A percentile compares a stretch with the other conserved stretches of the same genome.
phyloP scores from a whole-genome alignment of 2,888 invertebrate species.

The Beris morrisii region DNA sequence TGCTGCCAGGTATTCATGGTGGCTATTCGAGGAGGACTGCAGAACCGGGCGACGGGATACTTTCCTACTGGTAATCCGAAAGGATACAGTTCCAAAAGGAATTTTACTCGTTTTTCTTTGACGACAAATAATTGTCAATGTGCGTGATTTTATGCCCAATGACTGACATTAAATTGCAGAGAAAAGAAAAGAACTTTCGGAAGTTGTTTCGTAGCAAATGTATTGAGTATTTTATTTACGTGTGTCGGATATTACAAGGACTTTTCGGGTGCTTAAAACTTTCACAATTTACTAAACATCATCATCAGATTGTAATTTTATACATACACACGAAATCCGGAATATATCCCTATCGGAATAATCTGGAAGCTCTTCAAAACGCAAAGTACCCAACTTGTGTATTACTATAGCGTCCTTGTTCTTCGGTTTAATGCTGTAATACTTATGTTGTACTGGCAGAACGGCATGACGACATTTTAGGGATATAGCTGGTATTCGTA shows the following conservation, averaged over 20 bases:
- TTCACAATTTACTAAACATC: constrained; percentile 24
- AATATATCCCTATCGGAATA: neutral
- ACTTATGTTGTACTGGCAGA: too few species aligned
- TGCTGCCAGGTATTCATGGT: neutral
- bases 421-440: constrained; percentile 6
- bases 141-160: constrained; percentile 19
- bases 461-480: too few species aligned
- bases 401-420: neutral
- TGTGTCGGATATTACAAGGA: constrained; percentile 10
- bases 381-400: constrained; percentile 10
- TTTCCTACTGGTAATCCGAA: neutral
- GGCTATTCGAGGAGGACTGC: neutral
- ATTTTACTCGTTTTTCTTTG: constrained; percentile 1
- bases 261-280: constrained; percentile 18
- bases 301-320: constrained; percentile 13
- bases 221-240: neutral
- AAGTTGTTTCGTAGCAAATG: constrained; percentile 5
- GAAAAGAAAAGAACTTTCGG: constrained; percentile 12
- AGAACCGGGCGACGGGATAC: neutral
- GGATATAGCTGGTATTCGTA: too few species aligned
- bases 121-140: constrained; percentile 23
- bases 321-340: neutral
- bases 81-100: neutral
- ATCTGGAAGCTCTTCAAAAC: constrained; percentile 13
- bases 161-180: constrained; percentile 12